A percentile compares a stretch with the other conserved stretches of the same genome.
These are phyloP conservation scores for Perizoma affinitatum DNA, from an alignment of 2,888 invertebrate species.

Conservation along the genomic window DNA sequence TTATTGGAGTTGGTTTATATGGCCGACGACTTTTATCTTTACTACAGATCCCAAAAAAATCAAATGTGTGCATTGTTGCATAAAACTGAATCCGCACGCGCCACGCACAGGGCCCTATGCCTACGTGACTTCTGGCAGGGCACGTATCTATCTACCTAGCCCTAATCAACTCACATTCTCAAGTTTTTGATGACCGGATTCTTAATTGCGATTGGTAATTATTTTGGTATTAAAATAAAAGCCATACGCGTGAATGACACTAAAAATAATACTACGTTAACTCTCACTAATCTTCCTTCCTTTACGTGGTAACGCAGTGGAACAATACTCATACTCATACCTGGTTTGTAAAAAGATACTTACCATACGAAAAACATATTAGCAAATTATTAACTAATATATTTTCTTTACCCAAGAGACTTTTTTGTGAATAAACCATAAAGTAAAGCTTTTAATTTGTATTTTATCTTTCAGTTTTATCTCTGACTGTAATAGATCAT, in stretches of 20 bases:
- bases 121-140: slow-evolving; percentile 73
- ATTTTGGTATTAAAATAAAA: slow-evolving; percentile 28
- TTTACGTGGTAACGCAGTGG: slow-evolving; percentile 7
- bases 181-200: slow-evolving; percentile 60
- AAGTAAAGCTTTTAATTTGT: too few species aligned
- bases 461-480: too few species aligned
- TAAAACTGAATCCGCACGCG: slow-evolving; percentile 62
- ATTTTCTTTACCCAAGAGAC: too few species aligned
- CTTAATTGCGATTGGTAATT: slow-evolving; percentile 47
- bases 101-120: slow-evolving; percentile 40
- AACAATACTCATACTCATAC: slow-evolving; percentile 3
- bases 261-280: slow-evolving; percentile 8
- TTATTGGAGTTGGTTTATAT: too few species aligned
- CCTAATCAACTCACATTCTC: slow-evolving; percentile 54
- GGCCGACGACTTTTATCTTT: too few species aligned
- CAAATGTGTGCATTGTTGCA: slow-evolving; percentile 46
- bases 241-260: slow-evolving; percentile 16
- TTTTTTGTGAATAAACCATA: too few species aligned
- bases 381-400: too few species aligned
- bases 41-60: slow-evolving; percentile 14
- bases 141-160: slow-evolving; percentile 49
- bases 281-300: slow-evolving; percentile 6
- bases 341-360: too few species aligned
- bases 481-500: too few species aligned
- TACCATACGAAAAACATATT: too few species aligned